Conservation (phyloP, 2,113 vertebrate genomes). For the Mugil cephalus region DNA sequence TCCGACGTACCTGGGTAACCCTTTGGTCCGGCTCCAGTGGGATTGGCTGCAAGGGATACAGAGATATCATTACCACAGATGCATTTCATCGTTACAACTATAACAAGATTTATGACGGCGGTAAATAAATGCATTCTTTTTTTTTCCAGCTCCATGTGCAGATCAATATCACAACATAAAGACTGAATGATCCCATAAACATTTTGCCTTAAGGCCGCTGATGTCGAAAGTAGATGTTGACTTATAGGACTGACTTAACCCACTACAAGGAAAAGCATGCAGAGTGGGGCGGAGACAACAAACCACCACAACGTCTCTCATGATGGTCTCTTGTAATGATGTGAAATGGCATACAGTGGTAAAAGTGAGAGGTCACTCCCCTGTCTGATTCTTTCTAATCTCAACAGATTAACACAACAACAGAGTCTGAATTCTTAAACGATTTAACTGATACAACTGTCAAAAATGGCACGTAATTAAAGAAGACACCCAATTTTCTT, state of each 20-base stretch:
- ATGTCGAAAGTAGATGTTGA: conserved; percentile 22
- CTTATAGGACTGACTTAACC: conserved; percentile 17
- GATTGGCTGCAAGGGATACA: conserved; percentile 88
- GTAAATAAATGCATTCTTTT: not conserved
- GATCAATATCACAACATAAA: conserved; percentile 42
- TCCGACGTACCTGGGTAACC: conserved; percentile 90
- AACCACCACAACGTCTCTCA: conserved; percentile 9
- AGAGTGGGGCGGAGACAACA: conserved; percentile 8
- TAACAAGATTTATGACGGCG: conserved; percentile 10
- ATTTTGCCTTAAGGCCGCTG: conserved; percentile 1
- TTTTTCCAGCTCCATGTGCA: conserved; percentile 20
- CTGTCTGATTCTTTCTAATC: not conserved
- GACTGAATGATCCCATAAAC: conserved; percentile 13
- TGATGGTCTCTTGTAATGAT: not conserved
- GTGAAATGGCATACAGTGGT: not conserved
- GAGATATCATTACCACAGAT: conserved; percentile 56
- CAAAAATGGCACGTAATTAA: too few relatives aligned
- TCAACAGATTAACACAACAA: conserved; percentile 1
- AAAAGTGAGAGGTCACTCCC: not conserved
- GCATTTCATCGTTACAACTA: conserved; percentile 11
- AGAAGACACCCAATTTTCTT: too few relatives aligned
- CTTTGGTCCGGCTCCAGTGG: conserved; percentile 90
- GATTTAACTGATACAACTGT: not conserved
- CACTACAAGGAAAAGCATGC: conserved; percentile 1
- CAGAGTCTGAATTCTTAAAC: not conserved